phyloP scores from a whole-genome alignment of 2,888 invertebrate species.

The Tiphia femorata region DNA sequence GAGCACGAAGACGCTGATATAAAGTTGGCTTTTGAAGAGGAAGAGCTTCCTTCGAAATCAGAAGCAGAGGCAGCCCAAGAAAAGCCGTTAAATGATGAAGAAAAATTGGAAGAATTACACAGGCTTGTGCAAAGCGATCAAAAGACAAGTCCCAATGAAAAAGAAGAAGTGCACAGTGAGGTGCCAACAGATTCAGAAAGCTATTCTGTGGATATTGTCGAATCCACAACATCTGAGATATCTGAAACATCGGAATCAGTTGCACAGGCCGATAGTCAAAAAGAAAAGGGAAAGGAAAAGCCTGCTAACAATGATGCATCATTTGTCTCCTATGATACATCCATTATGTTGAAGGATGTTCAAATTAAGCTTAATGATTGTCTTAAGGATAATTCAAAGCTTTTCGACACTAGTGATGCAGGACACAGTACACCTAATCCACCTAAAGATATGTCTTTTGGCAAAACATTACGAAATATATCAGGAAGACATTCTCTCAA shows the following conservation, averaged over 20 bases:
- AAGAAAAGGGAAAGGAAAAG: constrained; percentile 31
- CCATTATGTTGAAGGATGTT: constrained; percentile 59
- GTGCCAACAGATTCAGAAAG: constrained; percentile 40
- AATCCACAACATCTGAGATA: constrained; percentile 56
- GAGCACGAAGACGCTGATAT: constrained; percentile 35
- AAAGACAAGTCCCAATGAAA: constrained; percentile 20
- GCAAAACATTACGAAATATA: constrained; percentile 60
- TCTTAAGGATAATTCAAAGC: constrained; percentile 55
- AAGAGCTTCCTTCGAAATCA: constrained; percentile 22
- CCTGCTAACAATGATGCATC: constrained; percentile 37
- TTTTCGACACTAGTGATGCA: constrained; percentile 35
- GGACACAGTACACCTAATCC: constrained; percentile 14
- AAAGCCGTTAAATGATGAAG: not conserved
- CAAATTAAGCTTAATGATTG: constrained; percentile 61
- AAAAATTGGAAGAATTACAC: not conserved
- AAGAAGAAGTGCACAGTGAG: constrained; percentile 39
- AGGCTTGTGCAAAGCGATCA: constrained; percentile 10
- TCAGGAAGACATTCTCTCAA: constrained; percentile 60
- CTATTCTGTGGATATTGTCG: constrained; percentile 51
- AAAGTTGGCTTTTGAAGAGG: constrained; percentile 30
- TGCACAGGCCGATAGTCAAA: constrained; percentile 30
- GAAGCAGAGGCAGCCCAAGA: constrained; percentile 14
- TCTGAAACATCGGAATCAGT: constrained; percentile 39
- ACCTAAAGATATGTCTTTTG: constrained; percentile 56
- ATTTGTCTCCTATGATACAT: constrained; percentile 54